These are phyloP conservation scores for Eospalax fontanierii DNA, from an alignment of 2,797 vertebrate species.

Conservation along the genomic window DNA sequence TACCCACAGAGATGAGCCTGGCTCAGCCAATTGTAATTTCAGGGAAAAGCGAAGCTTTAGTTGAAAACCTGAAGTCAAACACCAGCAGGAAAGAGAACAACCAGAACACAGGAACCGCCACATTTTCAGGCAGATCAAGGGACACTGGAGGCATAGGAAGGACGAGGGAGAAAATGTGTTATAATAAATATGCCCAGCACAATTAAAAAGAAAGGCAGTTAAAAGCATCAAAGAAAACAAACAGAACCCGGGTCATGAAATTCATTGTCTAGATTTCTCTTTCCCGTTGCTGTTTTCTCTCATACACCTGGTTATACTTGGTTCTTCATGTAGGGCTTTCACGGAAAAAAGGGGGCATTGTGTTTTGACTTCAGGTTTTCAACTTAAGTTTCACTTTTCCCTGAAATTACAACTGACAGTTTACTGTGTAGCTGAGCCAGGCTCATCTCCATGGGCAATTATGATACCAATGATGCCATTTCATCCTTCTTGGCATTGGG, in stretches of 20 bases:
- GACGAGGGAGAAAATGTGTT: background rate
- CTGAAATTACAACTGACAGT: too few relatives aligned
- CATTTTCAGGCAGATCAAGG: conserved; percentile 28
- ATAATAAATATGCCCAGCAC: background rate
- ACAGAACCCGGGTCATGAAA: conserved; percentile 34
- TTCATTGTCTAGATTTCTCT: conserved; percentile 37
- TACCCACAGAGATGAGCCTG: background rate
- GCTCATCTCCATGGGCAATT: too few relatives aligned
- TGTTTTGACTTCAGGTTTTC: too few relatives aligned
- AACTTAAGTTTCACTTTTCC: too few relatives aligned
- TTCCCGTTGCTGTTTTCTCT: too few relatives aligned
- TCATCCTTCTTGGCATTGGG: too few relatives aligned
- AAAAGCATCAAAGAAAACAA: conserved; percentile 56
- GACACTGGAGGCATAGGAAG: background rate
- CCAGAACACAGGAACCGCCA: too few relatives aligned
- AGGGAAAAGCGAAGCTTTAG: background rate
- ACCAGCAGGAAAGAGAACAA: background rate
- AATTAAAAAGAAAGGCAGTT: conserved; percentile 59
- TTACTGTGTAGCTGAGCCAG: too few relatives aligned
- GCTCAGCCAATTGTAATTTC: background rate
- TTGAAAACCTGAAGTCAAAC: background rate
- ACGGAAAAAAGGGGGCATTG: too few relatives aligned
- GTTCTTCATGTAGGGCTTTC: too few relatives aligned
- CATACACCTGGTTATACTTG: too few relatives aligned
- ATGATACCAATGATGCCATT: too few relatives aligned